Percentiles rank a stretch among this genome's conserved stretches.
Evolutionary conservation across 2,797 vertebrate genomes (phyloP).

Genomic region (Sebastes steindachneri): DNA sequence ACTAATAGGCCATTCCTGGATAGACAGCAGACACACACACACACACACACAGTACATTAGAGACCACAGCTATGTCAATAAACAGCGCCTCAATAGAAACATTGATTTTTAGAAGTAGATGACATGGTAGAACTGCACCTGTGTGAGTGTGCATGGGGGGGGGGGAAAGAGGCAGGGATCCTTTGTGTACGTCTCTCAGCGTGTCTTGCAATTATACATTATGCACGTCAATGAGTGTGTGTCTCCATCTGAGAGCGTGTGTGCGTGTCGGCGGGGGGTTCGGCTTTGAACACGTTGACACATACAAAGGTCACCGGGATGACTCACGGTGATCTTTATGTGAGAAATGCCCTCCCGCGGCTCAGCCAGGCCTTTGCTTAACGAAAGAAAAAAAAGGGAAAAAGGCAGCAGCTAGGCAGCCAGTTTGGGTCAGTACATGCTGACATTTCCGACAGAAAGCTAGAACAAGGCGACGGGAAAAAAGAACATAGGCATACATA

Average conservation of each 20-base stretch:
- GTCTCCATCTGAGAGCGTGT: constrained; percentile 30
- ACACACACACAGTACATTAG: constrained; percentile 19
- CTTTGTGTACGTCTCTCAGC: constrained; percentile 11
- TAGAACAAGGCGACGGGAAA: constrained; percentile 58
- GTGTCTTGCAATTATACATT: constrained; percentile 39
- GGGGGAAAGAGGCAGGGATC: not conserved
- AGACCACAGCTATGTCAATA: constrained; percentile 13
- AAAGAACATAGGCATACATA: constrained; percentile 67
- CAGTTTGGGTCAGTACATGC: constrained; percentile 69
- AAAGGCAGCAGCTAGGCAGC: constrained; percentile 32
- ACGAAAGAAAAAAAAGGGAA: not conserved
- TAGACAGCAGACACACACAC: constrained; percentile 31
- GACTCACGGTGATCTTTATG: constrained; percentile 79
- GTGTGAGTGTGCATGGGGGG: not conserved
- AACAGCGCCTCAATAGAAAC: constrained; percentile 14
- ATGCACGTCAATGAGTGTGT: constrained; percentile 37
- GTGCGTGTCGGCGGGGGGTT: constrained; percentile 41
- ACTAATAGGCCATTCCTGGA: constrained; percentile 97
- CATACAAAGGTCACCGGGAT: constrained; percentile 77
- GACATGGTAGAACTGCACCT: constrained; percentile 32
- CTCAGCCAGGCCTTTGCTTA: constrained; percentile 59
- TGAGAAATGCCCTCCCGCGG: constrained; percentile 70
- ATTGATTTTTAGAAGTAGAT: constrained; percentile 31
- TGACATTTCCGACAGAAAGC: constrained; percentile 76
- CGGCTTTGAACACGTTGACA: constrained; percentile 63